Conservation (phyloP, 2,113 vertebrate genomes). For the Thamnaconus septentrionalis region DNA sequence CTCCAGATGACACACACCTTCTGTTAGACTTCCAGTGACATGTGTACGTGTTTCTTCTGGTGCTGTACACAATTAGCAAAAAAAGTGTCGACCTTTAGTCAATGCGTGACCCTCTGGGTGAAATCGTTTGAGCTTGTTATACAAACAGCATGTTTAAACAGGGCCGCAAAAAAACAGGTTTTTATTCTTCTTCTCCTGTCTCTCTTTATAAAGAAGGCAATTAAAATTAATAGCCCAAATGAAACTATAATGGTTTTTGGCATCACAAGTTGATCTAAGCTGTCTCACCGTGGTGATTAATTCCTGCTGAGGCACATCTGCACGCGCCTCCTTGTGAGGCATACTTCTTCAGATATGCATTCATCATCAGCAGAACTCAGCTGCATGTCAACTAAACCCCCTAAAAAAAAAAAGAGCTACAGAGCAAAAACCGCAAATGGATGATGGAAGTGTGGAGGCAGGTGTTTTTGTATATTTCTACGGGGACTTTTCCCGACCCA, state of each 20-base stretch:
- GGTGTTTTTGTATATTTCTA: slow-evolving; percentile 33
- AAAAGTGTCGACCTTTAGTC: not conserved
- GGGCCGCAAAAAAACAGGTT: slow-evolving; percentile 7
- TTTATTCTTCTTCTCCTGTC: too few relatives aligned
- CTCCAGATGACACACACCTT: too few relatives aligned
- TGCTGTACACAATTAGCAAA: not conserved
- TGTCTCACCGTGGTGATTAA: slow-evolving; percentile 62
- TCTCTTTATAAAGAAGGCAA: slow-evolving; percentile 62
- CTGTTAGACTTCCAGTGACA: too few relatives aligned
- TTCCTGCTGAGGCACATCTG: slow-evolving; percentile 63
- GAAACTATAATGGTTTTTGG: slow-evolving; percentile 74
- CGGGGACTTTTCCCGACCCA: slow-evolving; percentile 33
- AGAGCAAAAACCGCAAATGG: slow-evolving; percentile 47
- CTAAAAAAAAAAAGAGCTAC: slow-evolving; percentile 21
- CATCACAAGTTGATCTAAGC: slow-evolving; percentile 52
- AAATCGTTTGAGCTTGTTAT: slow-evolving; percentile 66
- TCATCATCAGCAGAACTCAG: slow-evolving; percentile 5
- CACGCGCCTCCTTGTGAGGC: slow-evolving; percentile 35
- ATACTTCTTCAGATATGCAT: slow-evolving; percentile 30
- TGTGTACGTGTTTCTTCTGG: too few relatives aligned
- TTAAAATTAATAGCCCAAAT: slow-evolving; percentile 75
- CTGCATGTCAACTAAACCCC: slow-evolving; percentile 56
- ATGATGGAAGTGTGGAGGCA: slow-evolving; percentile 22
- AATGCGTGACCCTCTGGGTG: slow-evolving; percentile 29
- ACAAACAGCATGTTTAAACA: slow-evolving; percentile 75